These are phyloP conservation scores for Apis cerana DNA, from an alignment of 1,140 invertebrate genomes.

Conservation along the genomic window DNA sequence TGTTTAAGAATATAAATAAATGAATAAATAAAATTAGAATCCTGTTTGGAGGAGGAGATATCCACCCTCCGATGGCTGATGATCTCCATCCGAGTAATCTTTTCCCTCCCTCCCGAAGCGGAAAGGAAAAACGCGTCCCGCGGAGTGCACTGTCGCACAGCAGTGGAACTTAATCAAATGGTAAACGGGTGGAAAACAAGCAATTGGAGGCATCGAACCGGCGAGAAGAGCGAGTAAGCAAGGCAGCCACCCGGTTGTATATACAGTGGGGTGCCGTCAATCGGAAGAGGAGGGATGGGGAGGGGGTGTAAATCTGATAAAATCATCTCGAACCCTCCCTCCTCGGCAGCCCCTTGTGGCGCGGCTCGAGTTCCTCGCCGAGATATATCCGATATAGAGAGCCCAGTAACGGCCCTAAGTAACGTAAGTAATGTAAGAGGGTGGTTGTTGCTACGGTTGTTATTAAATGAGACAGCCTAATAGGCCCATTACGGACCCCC, in stretches of 20 bases:
- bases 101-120: conserved; percentile 6
- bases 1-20: too few species aligned
- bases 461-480: conserved; percentile 82
- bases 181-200: conserved; percentile 81
- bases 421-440: conserved; percentile 79
- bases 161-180: conserved; percentile 79
- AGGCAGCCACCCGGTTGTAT: conserved; percentile 46
- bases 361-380: conserved; percentile 56
- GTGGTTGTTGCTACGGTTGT: conserved; percentile 79
- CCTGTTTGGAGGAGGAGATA: too few species aligned
- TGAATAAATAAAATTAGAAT: too few species aligned
- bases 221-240: conserved; percentile 21
- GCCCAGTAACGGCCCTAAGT: conserved; percentile 63
- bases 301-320: conserved; percentile 79
- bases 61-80: not conserved
- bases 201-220: conserved; percentile 72
- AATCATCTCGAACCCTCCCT: conserved; percentile 77
- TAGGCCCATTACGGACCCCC: conserved; percentile 80
- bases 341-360: conserved; percentile 57
- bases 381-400: conserved; percentile 71
- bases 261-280: conserved; percentile 53
- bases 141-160: conserved; percentile 17
- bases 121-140: not conserved
- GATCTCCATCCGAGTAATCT: not conserved
- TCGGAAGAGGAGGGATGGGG: conserved; percentile 35